Evolutionary conservation across 2,797 vertebrate species (phyloP), one percentile per base, ranked within the genome.

Genomic region (Alcedo quadribrachys): DNA sequence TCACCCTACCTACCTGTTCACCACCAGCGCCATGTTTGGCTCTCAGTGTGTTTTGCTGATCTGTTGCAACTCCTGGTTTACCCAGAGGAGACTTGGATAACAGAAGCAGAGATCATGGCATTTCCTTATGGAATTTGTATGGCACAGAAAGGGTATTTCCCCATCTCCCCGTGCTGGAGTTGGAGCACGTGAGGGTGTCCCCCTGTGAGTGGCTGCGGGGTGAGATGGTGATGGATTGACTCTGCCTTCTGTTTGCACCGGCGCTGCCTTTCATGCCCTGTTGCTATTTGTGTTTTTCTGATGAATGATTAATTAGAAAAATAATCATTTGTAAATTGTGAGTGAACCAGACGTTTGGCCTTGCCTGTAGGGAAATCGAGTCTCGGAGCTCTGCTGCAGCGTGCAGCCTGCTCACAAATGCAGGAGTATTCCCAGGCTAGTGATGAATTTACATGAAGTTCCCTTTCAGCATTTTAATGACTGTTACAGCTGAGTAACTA

Each of bases 231-330:
- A 98, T 98, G 96, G 97, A 98, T 98, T 91, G 85, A 89, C 97
- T 97, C 91, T 92, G 96, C 94, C 92, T 95, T 93, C 93, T 97
- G 95, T 93, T 95, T 90, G 79, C 62, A 51, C 91, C 89, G 86
- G 69, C 48, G 20, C 53, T 95, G 85, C 95, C 94, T 96, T 95
- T 97, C 96, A 96, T 95, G 97, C 97, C 93, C 96, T 94, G 94
- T 97, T 97, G 90, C 95, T 95, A 33, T 96, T 97, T 97, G 96
- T 97, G 96, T 40, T 97, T 97, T 93, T 98, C 97, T 98, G 97
- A 98, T 98, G 97, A 98, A 98, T 98, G 98, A 97, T 97, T 98
- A 97, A 98, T 99, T 98, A 97, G 95, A 97, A 98, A 98, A 98
- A 98, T 97, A 93, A 97, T 97, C 96, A 93, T 97, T 98, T 98